Base-by-base conservation (phyloP, 1,140 invertebrate species). In the Apocrypta bakeri region DNA sequence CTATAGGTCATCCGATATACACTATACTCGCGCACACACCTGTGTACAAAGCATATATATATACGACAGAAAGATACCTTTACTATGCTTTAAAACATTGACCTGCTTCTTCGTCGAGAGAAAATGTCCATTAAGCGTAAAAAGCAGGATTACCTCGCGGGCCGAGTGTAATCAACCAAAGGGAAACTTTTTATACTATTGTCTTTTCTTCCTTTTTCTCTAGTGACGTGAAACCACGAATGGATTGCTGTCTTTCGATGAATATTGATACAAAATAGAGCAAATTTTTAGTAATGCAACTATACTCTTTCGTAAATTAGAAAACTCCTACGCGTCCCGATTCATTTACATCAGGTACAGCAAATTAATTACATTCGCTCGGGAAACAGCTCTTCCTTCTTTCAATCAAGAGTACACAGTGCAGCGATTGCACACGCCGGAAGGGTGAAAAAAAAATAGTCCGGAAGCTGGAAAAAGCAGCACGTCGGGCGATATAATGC, bases 51-150 rank as follows among this genome's bases (percentile, higher is more conserved):
- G 33, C 33, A 9, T n/a, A 37, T 2, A 2, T 37, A 9, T 2
- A 37, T 37, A 9, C 0, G 48, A 56, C 17, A 6, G 29, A 33
- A 77, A 78, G 33, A 61, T 31, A 31, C 27, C 27, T 66, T 21
- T 31, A 37, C 3, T 4, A 9, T 9, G 9, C 33, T 21, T 56
- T 68, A 27, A 81, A 56, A 69, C 71, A 66, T 33, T 69, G 63
- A 76, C 80, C 74, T 68, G 37, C 27, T 81, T 68, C 61, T 24
- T 21, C 31, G 31, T 56, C 68, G 63, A 27, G 37, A 74, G 71
- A 40, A 74, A 81, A 73, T 66, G 33, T 2, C 25, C 29, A 7
- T 37, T 72, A 63, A 72, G 14, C n/a, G 63, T 37, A 61, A 68
- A 79, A 80, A 80, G 37, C 21, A 14, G 42, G 31, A 31, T 56